phyloP scores from a whole-genome alignment of 37 sponge, comb jelly and placozoan species.

The Diacarnus erythraeanus region DNA sequence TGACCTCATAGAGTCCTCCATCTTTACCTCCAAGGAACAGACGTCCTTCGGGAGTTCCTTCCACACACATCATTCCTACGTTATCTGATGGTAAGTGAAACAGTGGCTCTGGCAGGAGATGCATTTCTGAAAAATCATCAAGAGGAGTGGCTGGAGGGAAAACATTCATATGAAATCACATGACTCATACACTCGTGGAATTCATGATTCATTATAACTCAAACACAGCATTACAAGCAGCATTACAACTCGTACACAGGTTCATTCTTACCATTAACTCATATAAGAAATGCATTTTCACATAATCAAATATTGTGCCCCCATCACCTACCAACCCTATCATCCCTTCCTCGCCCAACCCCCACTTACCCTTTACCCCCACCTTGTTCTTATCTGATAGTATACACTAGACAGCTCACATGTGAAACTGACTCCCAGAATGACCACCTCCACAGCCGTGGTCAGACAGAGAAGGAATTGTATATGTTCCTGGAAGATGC shows the following conservation, averaged over 20 bases:
- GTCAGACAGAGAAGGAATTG: constrained; percentile 84
- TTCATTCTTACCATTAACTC: too few species aligned
- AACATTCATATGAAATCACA: not conserved
- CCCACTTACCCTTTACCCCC: too few species aligned
- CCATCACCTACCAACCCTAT: too few species aligned
- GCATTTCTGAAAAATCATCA: constrained; percentile 83
- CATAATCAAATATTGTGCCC: not conserved
- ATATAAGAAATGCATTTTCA: too few species aligned
- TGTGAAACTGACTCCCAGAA: constrained; percentile 93
- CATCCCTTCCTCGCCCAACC: too few species aligned
- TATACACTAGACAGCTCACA: constrained; percentile 49
- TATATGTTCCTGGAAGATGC: constrained; percentile 93
- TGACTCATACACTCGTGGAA: too few species aligned
- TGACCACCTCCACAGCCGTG: constrained; percentile 87
- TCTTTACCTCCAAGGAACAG: constrained; percentile 89
- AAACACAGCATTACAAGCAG: not conserved
- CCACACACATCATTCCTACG: constrained; percentile 63
- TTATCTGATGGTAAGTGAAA: constrained; percentile 90
- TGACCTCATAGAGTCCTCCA: constrained; percentile 91
- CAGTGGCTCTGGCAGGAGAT: constrained; percentile 93
- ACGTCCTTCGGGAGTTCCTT: constrained; percentile 66
- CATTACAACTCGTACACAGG: too few species aligned
- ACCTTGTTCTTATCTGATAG: not conserved
- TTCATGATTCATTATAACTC: too few species aligned
- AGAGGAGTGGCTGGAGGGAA: constrained; percentile 9